Evolutionary conservation across 2,888 invertebrate species (phyloP).

Genomic region (Tromatobia lineatoria): DNA sequence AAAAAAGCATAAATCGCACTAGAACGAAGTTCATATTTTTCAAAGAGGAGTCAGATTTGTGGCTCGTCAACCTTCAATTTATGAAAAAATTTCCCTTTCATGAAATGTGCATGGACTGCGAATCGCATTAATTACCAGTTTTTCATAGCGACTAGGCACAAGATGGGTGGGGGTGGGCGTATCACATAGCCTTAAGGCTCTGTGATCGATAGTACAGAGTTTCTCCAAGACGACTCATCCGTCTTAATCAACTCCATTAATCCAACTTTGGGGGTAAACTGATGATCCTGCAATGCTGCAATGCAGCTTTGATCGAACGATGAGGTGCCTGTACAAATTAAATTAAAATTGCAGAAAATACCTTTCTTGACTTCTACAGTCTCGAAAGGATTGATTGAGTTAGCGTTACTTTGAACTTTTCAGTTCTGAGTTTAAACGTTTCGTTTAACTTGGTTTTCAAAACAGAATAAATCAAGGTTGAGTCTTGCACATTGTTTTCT

Average conservation of each 20-base stretch:
- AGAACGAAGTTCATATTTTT: no score
- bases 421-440: background rate
- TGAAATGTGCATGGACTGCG: no score
- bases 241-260: slow-evolving; percentile 46
- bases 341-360: slow-evolving; percentile 20
- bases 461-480: background rate
- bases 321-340: background rate
- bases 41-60: no score
- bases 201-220: slow-evolving; percentile 9
- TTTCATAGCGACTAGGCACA: no score
- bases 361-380: slow-evolving; percentile 12
- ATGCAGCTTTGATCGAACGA: slow-evolving; percentile 12
- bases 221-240: slow-evolving; percentile 38
- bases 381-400: background rate
- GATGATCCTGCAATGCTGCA: slow-evolving; percentile 10
- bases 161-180: no score
- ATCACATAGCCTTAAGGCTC: background rate
- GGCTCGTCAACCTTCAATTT: no score
- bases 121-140: no score
- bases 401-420: background rate
- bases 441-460: background rate
- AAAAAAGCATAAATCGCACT: no score
- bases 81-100: no score
- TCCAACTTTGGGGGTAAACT: slow-evolving; percentile 40
- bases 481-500: no score